phyloP scores from a whole-genome alignment of 2,888 invertebrate genomes.

The Eubasilissa splendida region DNA sequence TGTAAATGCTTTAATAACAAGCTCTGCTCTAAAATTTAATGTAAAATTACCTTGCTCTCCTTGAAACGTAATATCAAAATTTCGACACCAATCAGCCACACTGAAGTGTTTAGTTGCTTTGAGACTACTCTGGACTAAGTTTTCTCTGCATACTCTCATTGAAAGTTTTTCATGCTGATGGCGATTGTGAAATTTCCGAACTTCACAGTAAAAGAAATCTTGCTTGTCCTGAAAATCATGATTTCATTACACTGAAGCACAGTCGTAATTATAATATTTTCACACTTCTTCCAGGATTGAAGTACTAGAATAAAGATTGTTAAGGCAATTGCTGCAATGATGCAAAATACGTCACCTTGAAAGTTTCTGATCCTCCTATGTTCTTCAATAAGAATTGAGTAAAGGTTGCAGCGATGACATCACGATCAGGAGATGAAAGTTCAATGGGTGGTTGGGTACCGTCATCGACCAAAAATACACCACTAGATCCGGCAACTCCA shows the following conservation, averaged over 20 bases:
- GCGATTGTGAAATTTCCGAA: constrained; percentile 89
- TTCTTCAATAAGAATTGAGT: constrained; percentile 92
- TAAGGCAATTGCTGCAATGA: no score
- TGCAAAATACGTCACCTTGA: constrained; percentile 73
- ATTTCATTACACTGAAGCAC: no score
- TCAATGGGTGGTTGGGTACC: constrained; percentile 91
- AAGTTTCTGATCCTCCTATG: constrained; percentile 95
- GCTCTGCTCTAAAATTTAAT: no score
- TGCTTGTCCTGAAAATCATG: constrained; percentile 73
- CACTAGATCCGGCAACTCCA: constrained; percentile 66
- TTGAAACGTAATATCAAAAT: constrained; percentile 93
- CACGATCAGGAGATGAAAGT: constrained; percentile 87
- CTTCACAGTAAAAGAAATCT: constrained; percentile 86
- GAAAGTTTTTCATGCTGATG: constrained; percentile 89
- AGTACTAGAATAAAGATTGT: no score
- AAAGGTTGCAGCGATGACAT: constrained; percentile 94
- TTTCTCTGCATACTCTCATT: constrained; percentile 86
- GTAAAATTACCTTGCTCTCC: constrained; percentile 87
- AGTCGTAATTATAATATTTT: no score
- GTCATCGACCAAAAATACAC: constrained; percentile 89
- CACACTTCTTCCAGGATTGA: no score
- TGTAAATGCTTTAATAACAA: no score
- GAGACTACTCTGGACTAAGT: constrained; percentile 86
- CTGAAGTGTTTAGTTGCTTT: constrained; percentile 89
- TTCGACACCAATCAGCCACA: constrained; percentile 95